Evolutionary conservation across 2,113 vertebrate genomes (phyloP), one percentile per base, ranked within the genome.

Genomic region (Campylomormyrus numenius): DNA sequence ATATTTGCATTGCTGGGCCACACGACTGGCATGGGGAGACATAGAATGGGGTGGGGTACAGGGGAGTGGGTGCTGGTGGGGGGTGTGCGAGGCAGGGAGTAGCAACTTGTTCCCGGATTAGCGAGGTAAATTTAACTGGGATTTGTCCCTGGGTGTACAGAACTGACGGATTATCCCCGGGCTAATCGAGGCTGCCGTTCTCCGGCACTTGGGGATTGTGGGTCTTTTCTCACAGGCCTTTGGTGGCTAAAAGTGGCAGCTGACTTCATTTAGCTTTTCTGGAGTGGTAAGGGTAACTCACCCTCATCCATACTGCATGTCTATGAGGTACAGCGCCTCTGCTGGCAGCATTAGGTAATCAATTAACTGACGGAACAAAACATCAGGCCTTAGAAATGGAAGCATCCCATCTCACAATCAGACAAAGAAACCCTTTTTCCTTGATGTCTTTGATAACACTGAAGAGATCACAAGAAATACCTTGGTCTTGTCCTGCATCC

Each of bases 101-200:
- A 85, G 66, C 83, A 85, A 90, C 91, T 89, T 91, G 90, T 88
- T 93, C 77, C 85, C 77, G 94, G 96, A 96, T 96, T 96, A 96
- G 91, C 70, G 70, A 94, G 94, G 95, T 96, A 95, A 95, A 96
- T 95, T 96, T 95, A 96, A 95, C 94, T 85, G 66, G 92, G 91
- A 93, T 95, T 95, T 95, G 95, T 95, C 93, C 94, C 94, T 93
- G 93, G 94, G 94, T 95, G 92, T 95, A 94, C 95, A 96, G 93
- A 95, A 95, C 91, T 91, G 77, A 74, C 52, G 92, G 95, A 96
- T 96, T 95, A 96, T 95, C 94, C 90, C 19, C 53, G 53, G 91
- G 90, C 92, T 94, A 92, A 91, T 87, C 89, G 91, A 93, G 92
- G 93, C 92, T 94, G 94, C 88, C 58, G 91, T 92, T 91, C 62